These are phyloP conservation scores for Coracias cyanogaster DNA, from an alignment of 2,797 vertebrate species.

Conservation along the genomic window DNA sequence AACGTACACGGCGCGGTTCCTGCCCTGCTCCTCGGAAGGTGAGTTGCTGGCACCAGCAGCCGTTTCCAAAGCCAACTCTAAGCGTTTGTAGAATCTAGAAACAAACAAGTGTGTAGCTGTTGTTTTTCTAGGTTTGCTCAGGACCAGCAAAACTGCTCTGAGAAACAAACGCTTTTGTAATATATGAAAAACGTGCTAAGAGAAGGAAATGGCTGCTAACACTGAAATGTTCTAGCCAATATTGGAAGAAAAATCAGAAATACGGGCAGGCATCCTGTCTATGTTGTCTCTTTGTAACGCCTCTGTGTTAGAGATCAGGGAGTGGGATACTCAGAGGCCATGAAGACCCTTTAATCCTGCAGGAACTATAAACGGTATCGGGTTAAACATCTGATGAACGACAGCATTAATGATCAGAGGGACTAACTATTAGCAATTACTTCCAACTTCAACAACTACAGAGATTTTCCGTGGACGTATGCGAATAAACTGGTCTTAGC, in stretches of 20 bases:
- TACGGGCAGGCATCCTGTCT: fast-evolving
- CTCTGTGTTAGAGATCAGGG: not conserved
- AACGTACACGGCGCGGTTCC: not conserved
- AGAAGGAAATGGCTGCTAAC: not conserved
- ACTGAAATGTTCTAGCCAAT: not conserved
- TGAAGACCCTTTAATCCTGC: not conserved
- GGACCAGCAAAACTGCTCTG: not conserved
- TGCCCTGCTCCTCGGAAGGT: not conserved
- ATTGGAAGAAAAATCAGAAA: not conserved
- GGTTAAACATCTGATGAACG: not conserved
- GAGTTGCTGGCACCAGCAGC: not conserved
- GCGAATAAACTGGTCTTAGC: not conserved
- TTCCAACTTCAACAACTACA: not conserved
- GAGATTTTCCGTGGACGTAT: not conserved
- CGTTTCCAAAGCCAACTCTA: conserved; percentile 74
- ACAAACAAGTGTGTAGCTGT: not conserved
- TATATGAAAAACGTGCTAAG: not conserved
- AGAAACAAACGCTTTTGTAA: not conserved
- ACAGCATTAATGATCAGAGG: not conserved
- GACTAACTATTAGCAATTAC: not conserved
- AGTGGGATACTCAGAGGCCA: not conserved
- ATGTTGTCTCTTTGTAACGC: not conserved
- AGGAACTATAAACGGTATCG: not conserved
- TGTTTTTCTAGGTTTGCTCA: not conserved
- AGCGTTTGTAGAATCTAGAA: conserved; percentile 78